Percentiles rank a stretch among this genome's conserved stretches.
Conservation (phyloP, 2,113 vertebrate species). For the Ceyx cyanopectus region DNA sequence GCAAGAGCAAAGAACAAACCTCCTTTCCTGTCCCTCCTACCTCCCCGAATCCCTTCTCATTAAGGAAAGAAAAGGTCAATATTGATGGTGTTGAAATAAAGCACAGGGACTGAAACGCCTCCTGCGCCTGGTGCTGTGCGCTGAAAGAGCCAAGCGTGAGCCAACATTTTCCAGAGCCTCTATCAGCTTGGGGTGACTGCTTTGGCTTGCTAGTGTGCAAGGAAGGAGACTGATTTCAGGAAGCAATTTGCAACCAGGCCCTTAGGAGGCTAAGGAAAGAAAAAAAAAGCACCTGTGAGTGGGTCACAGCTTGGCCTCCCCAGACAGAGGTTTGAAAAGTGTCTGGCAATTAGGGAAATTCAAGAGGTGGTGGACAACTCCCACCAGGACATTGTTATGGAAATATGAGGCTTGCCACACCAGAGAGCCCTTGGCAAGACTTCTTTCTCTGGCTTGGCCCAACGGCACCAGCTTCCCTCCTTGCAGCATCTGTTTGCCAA, state of each 20-base stretch:
- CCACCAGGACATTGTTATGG: neutral
- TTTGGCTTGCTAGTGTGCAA: neutral
- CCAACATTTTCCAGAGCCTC: conserved; percentile 46
- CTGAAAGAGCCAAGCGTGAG: conserved; percentile 22
- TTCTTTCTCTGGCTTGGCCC: neutral
- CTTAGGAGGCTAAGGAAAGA: neutral
- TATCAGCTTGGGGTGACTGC: neutral
- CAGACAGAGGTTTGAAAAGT: neutral
- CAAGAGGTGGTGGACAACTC: neutral
- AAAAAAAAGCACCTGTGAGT: neutral
- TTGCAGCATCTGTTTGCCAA: neutral
- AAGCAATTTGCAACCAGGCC: conserved; percentile 1
- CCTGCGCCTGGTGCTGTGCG: neutral
- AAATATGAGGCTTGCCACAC: neutral
- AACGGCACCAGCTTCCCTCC: neutral
- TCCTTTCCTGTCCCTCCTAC: neutral
- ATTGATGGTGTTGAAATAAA: conserved; percentile 26
- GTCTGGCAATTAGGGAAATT: neutral
- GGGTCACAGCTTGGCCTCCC: neutral
- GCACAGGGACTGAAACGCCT: neutral
- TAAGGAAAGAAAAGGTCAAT: conserved; percentile 21
- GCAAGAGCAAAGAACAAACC: neutral
- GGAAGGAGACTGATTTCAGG: conserved; percentile 7
- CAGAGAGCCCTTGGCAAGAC: neutral
- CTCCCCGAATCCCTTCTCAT: neutral